These are phyloP conservation scores for Daphoenositta chrysoptera DNA, from an alignment of 2,113 vertebrate species.

Conservation along the genomic window DNA sequence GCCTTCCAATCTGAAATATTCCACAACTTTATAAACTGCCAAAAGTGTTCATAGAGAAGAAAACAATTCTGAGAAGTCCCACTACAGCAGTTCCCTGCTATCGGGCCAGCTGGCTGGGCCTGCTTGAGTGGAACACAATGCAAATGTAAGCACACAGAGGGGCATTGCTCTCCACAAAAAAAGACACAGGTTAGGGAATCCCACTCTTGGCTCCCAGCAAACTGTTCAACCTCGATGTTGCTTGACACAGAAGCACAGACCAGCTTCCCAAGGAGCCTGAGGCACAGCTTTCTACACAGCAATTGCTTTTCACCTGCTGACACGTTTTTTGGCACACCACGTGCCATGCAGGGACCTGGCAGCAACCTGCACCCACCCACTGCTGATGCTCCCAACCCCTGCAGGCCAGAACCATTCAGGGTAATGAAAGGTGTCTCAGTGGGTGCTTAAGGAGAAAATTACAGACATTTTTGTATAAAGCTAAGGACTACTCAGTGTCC, in stretches of 20 bases:
- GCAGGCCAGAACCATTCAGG: background rate
- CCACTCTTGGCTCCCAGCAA: background rate
- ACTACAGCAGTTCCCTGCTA: background rate
- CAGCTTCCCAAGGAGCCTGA: background rate
- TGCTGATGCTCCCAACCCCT: background rate
- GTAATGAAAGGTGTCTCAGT: background rate
- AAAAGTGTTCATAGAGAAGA: background rate
- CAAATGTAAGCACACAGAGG: background rate
- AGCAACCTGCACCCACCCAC: rapidly evolving
- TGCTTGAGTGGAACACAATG: background rate
- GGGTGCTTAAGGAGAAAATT: background rate
- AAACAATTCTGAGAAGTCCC: background rate
- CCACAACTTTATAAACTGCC: background rate
- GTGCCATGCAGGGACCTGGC: background rate
- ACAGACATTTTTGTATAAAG: background rate
- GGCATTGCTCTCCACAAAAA: background rate
- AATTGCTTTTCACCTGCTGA: background rate
- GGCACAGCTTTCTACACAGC: background rate
- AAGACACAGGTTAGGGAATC: background rate
- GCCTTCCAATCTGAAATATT: background rate
- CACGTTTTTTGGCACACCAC: background rate
- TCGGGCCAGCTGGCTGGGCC: background rate
- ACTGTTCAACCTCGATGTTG: rapidly evolving
- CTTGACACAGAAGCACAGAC: background rate
- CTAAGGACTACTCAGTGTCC: background rate